Base-by-base conservation (phyloP, 2,888 invertebrate genomes). In the Eumacrocentrus americanus region DNA sequence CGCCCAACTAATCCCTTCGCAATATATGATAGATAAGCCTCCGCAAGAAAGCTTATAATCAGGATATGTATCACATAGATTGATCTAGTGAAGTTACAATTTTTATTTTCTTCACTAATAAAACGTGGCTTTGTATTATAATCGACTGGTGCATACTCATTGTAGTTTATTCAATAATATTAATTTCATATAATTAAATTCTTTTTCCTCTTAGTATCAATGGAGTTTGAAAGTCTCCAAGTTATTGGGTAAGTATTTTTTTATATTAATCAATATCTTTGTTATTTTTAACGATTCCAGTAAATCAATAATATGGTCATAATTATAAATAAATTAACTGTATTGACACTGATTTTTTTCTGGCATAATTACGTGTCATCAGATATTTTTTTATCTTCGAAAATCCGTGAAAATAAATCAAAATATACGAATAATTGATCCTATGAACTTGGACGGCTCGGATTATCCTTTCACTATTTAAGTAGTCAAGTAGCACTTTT, bases 401-500 rank as follows among this genome's bases (percentile, higher is more conserved):
- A 51, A 51, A 37, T 20, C 11, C 20, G 25, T 14, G 34, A 18
- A 37, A 40, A 53, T 40, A 40, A 53, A 40, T 12, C 38, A 7
- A 1, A 44, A 44, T 11, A 20, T 20, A 44, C 12, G 23, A n/a
- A n/a, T n/a, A 47, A 48, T 40, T 61, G 37, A 56, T 55, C 38
- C 38, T 47, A 60, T 53, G 40, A 35, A 50, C n/a, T 62, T 64
- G 67, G 67, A 67, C 67, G 67, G 67, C 56, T 59, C 44, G 42
- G 37, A 61, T 60, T 50, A 48, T 58, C 53, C 47, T 54, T 60
- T 53, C 18, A 20, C 47, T 47, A 55, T 40, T 62, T 20, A 18
- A 11, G 53, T 58, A 63, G 55, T 61, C 58, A 61, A 61, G 29
- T 61, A 66, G 62, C 64, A 66, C 62, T 64, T 67, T 66, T 64